phyloP scores from a whole-genome alignment of 2,797 vertebrate genomes.

The Hippopotamyrus pictus region DNA sequence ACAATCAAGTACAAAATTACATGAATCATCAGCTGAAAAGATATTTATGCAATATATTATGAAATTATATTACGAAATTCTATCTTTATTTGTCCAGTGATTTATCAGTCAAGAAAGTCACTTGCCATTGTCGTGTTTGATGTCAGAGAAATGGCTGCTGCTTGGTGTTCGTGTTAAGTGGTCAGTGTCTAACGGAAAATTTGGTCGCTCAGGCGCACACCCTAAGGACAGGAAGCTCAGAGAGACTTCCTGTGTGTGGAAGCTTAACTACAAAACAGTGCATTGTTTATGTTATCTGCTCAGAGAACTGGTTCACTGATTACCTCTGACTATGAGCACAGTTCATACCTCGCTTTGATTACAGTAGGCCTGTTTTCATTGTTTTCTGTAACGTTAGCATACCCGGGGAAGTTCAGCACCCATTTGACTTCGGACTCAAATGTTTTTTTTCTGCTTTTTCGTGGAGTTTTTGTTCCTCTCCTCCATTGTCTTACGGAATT shows the following conservation, averaged over 20 bases:
- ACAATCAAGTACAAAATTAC: not conserved
- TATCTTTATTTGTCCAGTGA: not conserved
- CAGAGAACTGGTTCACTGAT: not conserved
- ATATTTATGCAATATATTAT: not conserved
- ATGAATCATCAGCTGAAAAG: not conserved
- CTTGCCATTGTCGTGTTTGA: not conserved
- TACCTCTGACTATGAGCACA: not conserved
- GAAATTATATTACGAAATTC: not conserved
- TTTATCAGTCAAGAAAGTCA: not conserved
- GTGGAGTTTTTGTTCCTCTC: not conserved
- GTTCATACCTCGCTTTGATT: not conserved
- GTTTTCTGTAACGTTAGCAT: not conserved
- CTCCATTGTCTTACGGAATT: not conserved
- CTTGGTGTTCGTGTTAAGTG: not conserved
- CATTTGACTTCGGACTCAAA: not conserved
- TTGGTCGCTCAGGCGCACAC: conserved; percentile 23
- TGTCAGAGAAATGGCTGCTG: conserved; percentile 20
- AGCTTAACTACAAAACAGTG: not conserved
- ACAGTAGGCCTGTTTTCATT: not conserved
- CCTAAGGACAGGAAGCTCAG: conserved; percentile 42
- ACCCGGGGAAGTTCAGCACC: not conserved
- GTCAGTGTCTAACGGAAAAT: conserved; percentile 42
- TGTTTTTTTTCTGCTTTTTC: not conserved
- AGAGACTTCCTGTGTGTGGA: conserved; percentile 39
- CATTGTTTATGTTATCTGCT: not conserved